A percentile compares a stretch with the other conserved stretches of the same genome.
phyloP scores from a whole-genome alignment of 2,113 vertebrate genomes.

The Cavia porcellus region DNA sequence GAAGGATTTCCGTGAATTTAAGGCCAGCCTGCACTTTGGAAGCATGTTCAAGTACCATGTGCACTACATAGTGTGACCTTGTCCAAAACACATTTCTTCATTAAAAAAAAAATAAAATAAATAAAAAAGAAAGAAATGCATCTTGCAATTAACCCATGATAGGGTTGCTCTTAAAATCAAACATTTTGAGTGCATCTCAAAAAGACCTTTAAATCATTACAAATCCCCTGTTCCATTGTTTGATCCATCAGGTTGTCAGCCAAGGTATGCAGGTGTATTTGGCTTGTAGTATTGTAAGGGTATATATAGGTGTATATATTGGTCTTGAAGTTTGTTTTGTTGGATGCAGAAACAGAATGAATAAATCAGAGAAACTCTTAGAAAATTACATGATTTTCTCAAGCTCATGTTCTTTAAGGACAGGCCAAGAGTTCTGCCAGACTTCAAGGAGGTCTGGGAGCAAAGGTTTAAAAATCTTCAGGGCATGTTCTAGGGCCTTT shows the following conservation, averaged over 20 bases:
- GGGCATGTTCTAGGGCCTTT: neutral
- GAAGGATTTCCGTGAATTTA: neutral
- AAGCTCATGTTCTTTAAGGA: neutral
- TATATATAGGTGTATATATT: neutral
- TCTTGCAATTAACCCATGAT: neutral
- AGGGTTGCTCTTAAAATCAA: neutral
- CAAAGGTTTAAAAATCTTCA: neutral
- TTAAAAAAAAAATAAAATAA: neutral
- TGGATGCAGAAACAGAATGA: neutral
- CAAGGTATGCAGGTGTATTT: neutral
- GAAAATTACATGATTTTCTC: neutral
- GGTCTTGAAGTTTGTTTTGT: neutral
- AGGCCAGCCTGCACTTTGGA: neutral
- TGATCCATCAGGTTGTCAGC: neutral
- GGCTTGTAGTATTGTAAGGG: neutral
- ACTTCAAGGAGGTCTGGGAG: neutral
- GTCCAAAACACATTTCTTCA: neutral
- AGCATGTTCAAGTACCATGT: neutral
- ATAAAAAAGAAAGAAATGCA: neutral
- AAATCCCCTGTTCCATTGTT: neutral
- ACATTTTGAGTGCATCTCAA: neutral
- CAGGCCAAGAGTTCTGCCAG: neutral
- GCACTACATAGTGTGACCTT: neutral
- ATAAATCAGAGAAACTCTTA: neutral
- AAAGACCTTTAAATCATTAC: neutral